phyloP scores from a whole-genome alignment of 2,888 invertebrate genomes.

The Cylloceria caligata region DNA sequence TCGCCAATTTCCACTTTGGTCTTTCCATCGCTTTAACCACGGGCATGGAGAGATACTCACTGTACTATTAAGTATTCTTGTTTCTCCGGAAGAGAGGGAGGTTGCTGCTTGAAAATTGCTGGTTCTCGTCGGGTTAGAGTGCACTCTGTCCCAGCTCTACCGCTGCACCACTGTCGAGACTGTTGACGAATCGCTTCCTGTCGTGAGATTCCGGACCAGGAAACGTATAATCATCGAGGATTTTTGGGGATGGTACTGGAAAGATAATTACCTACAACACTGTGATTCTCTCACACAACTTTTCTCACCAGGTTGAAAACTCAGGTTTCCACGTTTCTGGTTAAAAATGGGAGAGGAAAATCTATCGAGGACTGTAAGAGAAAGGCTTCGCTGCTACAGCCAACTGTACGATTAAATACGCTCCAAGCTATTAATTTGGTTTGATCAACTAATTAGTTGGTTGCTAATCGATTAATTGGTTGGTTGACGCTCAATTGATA shows the following conservation, averaged over 20 bases:
- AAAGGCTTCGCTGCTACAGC: too few species aligned
- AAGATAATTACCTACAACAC: slow-evolving; percentile 53
- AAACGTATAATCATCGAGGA: slow-evolving; percentile 59
- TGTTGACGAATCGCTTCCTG: slow-evolving; percentile 67
- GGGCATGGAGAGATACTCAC: slow-evolving; percentile 21
- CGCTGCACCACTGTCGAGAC: slow-evolving; percentile 32
- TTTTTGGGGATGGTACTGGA: slow-evolving; percentile 54
- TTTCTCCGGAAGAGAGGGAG: slow-evolving; percentile 33
- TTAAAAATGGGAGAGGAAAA: not conserved
- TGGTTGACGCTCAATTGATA: too few species aligned
- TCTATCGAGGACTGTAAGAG: not conserved
- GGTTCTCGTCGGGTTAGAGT: slow-evolving; percentile 52
- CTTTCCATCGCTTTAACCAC: slow-evolving; percentile 17
- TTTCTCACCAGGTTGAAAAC: slow-evolving; percentile 3
- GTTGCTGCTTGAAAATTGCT: slow-evolving; percentile 54
- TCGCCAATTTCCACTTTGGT: slow-evolving; percentile 29
- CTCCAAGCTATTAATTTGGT: too few species aligned
- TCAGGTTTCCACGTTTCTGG: slow-evolving; percentile 14
- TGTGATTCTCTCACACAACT: slow-evolving; percentile 1
- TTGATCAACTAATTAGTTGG: too few species aligned
- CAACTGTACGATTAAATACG: too few species aligned
- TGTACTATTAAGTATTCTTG: slow-evolving; percentile 40
- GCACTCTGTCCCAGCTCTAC: slow-evolving; percentile 27
- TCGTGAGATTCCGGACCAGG: slow-evolving; percentile 49
- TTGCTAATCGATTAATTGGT: too few species aligned